Percentiles rank a stretch among this genome's conserved stretches.
Conservation (phyloP, 2,797 vertebrate species). For the Nannoperca obscura region DNA sequence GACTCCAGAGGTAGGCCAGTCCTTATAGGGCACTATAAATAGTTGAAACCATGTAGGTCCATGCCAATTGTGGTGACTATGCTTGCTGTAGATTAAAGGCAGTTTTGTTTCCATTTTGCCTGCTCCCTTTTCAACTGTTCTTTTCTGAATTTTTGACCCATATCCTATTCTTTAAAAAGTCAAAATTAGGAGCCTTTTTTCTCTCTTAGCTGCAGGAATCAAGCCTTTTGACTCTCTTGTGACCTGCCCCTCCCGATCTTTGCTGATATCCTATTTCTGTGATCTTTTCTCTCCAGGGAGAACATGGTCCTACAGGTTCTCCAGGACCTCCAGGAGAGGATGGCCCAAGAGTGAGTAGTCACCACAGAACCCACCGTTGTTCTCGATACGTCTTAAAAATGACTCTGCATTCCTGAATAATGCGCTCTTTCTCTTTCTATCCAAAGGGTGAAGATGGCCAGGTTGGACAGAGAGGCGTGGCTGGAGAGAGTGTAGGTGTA, state of each 20-base stretch:
- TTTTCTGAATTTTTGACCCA: constrained; percentile 46
- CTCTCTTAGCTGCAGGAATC: constrained; percentile 5
- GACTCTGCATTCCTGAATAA: constrained; percentile 5
- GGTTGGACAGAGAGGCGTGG: constrained; percentile 94
- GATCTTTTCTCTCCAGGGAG: constrained; percentile 86
- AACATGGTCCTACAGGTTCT: constrained; percentile 90
- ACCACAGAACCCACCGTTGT: not conserved
- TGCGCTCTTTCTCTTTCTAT: constrained; percentile 8
- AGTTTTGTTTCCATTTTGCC: constrained; percentile 41
- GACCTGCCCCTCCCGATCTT: constrained; percentile 30
- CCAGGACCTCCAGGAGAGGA: constrained; percentile 96
- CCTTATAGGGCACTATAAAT: constrained; percentile 74
- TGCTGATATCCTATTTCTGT: constrained; percentile 34
- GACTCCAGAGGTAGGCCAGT: constrained; percentile 54
- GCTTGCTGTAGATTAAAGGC: constrained; percentile 68
- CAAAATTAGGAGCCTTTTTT: constrained; percentile 18
- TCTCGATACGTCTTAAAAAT: constrained; percentile 1
- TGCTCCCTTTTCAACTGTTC: constrained; percentile 16
- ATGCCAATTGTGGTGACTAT: constrained; percentile 69
- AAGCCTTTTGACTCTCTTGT: constrained; percentile 6
- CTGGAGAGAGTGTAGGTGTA: constrained; percentile 95
- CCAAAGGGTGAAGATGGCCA: constrained; percentile 96
- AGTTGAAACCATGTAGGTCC: constrained; percentile 67
- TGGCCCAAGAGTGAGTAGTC: constrained; percentile 90
- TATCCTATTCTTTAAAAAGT: constrained; percentile 16